Evolutionary conservation across 2,888 invertebrate species (phyloP).

Genomic region (Apamea sordens): DNA sequence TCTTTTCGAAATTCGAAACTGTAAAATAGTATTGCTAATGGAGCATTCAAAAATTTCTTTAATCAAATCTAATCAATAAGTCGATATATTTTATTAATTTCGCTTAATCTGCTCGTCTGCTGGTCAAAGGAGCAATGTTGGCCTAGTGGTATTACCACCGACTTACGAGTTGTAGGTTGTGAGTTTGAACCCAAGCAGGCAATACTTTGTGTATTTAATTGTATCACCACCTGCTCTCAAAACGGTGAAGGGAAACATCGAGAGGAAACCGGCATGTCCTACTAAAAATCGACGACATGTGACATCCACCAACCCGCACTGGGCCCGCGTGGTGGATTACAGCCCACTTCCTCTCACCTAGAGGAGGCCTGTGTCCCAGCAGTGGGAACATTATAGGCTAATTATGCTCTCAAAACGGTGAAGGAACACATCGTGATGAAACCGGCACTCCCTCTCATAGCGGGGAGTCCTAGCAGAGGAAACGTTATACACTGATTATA

Average conservation of each 20-base stretch:
- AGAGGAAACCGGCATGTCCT: too few relatives aligned
- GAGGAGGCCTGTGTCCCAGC: too few relatives aligned
- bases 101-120: not conserved
- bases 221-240: not conserved
- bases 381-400: too few relatives aligned
- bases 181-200: not conserved
- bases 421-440: too few relatives aligned
- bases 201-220: not conserved
- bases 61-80: not conserved
- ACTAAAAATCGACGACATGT: too few relatives aligned
- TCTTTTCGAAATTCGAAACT: not conserved
- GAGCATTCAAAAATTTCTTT: not conserved
- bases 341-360: too few relatives aligned
- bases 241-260: not conserved
- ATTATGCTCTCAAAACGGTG: not conserved
- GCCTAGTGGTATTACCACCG: too few relatives aligned
- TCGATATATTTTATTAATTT: not conserved
- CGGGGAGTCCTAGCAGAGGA: too few relatives aligned
- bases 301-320: too few relatives aligned
- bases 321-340: too few relatives aligned
- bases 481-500: not conserved
- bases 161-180: not conserved
- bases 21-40: too few relatives aligned
- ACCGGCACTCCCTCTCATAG: too few relatives aligned
- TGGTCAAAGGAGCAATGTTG: not conserved